These are phyloP conservation scores for Echinops telfairi DNA, from an alignment of 2,113 vertebrate genomes.

Conservation along the genomic window DNA sequence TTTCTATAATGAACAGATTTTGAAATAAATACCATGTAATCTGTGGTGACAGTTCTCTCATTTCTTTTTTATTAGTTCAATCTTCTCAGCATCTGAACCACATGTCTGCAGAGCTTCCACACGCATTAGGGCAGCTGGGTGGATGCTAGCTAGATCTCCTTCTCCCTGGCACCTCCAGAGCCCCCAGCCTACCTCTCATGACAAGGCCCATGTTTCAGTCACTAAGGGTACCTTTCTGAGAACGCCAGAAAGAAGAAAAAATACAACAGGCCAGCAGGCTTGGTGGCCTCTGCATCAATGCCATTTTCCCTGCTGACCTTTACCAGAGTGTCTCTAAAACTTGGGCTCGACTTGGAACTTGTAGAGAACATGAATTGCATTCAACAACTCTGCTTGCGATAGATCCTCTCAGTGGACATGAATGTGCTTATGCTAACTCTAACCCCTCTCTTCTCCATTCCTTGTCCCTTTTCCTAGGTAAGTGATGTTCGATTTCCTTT, in stretches of 20 bases:
- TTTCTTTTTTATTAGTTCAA: slow-evolving; percentile 89
- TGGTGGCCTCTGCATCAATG: slow-evolving; percentile 66
- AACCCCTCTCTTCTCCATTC: slow-evolving; percentile 61
- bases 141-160: slow-evolving; percentile 33
- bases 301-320: slow-evolving; percentile 79
- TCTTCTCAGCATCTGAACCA: slow-evolving; percentile 88
- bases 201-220: slow-evolving; percentile 43
- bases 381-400: slow-evolving; percentile 73
- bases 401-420: slow-evolving; percentile 21
- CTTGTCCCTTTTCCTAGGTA: slow-evolving; percentile 83
- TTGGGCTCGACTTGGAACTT: slow-evolving; percentile 62
- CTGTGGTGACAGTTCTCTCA: slow-evolving; percentile 88
- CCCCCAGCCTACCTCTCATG: slow-evolving; percentile 59
- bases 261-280: slow-evolving; percentile 19
- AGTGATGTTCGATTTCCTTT: slow-evolving; percentile 86
- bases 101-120: slow-evolving; percentile 79
- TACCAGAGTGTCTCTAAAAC: slow-evolving; percentile 74
- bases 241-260: slow-evolving; percentile 3
- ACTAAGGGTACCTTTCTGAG: slow-evolving; percentile 48
- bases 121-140: slow-evolving; percentile 83
- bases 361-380: slow-evolving; percentile 59
- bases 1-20: slow-evolving; percentile 89
- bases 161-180: slow-evolving; percentile 78
- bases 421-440: slow-evolving; percentile 67
- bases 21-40: slow-evolving; percentile 89